These are phyloP conservation scores for Hyphantria cunea DNA, from an alignment of 1,140 invertebrate genomes.

Conservation along the genomic window DNA sequence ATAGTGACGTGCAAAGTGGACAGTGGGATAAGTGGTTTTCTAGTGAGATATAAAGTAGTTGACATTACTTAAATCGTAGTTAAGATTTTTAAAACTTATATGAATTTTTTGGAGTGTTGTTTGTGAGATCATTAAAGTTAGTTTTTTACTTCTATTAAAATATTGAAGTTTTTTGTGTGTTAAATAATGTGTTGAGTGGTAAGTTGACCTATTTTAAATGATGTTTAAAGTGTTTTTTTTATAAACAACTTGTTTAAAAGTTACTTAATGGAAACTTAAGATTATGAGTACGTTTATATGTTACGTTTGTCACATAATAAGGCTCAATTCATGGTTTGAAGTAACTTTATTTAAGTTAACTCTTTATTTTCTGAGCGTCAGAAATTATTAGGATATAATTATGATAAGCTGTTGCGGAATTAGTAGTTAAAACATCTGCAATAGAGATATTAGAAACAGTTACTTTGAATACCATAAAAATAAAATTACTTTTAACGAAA, in stretches of 20 bases:
- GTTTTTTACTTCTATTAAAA: slow-evolving; percentile 7
- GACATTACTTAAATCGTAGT: slow-evolving; percentile 7
- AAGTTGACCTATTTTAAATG: slow-evolving; percentile 14
- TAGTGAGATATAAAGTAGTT: slow-evolving; percentile 11
- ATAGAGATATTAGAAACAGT: no score
- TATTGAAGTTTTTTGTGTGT: slow-evolving; percentile 11
- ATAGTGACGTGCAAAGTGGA: slow-evolving; percentile 17
- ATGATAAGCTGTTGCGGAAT: no score
- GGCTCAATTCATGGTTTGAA: no score
- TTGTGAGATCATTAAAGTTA: slow-evolving; percentile 12
- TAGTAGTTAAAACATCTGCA: no score
- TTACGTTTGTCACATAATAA: no score
- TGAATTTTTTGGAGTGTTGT: slow-evolving; percentile 9
- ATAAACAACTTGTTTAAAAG: neutral
- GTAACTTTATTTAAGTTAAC: no score
- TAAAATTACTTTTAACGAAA: no score
- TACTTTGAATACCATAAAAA: no score
- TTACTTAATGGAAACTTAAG: neutral
- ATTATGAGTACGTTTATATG: no score
- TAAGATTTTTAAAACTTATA: slow-evolving; percentile 14
- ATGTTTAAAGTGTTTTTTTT: neutral
- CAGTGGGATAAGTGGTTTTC: slow-evolving; percentile 15
- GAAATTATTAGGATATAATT: no score
- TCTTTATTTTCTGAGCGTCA: no score
- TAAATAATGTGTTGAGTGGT: slow-evolving; percentile 25